Percentiles rank a stretch among this genome's conserved stretches.
These are phyloP conservation scores for Centruroides sculpturatus DNA, from an alignment of 1,140 invertebrate genomes.

Conservation along the genomic window DNA sequence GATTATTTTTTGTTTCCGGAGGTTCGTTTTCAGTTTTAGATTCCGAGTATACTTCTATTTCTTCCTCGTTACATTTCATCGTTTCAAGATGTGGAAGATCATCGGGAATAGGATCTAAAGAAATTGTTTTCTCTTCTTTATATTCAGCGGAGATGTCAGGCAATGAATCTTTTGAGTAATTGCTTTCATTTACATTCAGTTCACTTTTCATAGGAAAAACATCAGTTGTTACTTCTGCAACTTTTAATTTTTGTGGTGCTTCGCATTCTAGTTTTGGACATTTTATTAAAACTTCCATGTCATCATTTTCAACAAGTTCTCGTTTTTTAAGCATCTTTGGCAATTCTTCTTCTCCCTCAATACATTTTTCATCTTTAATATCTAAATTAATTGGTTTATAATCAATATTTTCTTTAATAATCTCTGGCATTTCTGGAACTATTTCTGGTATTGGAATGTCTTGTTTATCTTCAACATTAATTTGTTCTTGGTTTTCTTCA, in stretches of 20 bases:
- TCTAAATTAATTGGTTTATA: neutral
- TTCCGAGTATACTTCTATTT: too few species aligned
- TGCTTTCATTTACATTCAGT: too few species aligned
- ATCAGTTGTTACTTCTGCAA: too few species aligned
- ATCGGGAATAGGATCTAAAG: neutral
- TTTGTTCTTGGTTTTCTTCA: neutral
- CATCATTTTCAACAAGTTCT: neutral
- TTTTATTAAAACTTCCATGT: neutral
- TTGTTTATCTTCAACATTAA: conserved; percentile 4
- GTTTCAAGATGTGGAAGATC: neutral
- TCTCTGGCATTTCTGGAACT: too few species aligned
- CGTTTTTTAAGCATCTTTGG: neutral
- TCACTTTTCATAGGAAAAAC: too few species aligned
- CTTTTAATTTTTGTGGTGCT: too few species aligned
- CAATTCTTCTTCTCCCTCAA: neutral
- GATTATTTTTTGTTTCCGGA: too few species aligned
- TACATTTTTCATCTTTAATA: neutral
- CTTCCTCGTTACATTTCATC: too few species aligned
- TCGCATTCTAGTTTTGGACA: neutral
- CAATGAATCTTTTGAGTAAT: too few species aligned
- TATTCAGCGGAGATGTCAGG: neutral
- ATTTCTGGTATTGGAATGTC: neutral
- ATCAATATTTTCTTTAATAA: neutral
- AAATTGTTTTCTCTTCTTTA: neutral
- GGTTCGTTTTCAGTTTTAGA: too few species aligned